Evolutionary conservation across 2,888 invertebrate genomes (phyloP), one percentile per base, ranked within the genome.

Genomic region (Lithophane ornitopus): DNA sequence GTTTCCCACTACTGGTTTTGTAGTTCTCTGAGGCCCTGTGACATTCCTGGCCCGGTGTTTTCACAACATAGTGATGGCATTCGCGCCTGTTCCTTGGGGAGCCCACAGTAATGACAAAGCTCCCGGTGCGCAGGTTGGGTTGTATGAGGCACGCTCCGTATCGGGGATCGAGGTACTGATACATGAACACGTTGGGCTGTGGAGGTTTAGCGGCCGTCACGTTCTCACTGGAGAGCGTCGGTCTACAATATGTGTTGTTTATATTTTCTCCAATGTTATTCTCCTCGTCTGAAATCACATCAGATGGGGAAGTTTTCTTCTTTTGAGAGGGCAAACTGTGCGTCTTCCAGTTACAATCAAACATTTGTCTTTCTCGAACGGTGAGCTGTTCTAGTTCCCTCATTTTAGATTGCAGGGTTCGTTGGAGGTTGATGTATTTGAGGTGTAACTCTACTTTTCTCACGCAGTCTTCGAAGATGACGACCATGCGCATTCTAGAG

Each of bases 391-490:
- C 99, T 71, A 99, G 93, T 93, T 99, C 99, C 65, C 97, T 97
- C 97, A 98, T 98, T 94, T 99, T 98, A 63, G 97, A 97, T 93
- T 99, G 98, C 41, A 99, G 95, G 54, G 98, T 97, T 87, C 98
- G 97, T 94, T 99, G 99, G 49, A 99, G 97, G 90, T 98, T 98
- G 85, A 99, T 98, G 91, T 98, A 99, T 80, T 99, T 98, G 97
- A 99, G 98, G 93, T 99, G 99, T 0, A 99, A 97, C 90, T 99
- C 99, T 58, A 99, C 96, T 97, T 99, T 99, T 80, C 98, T 97
- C 1, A 99, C 99, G 91, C 99, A 99, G 93, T 99, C 99, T 96
- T 99, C 99, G 92, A 99, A 99, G 56, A 99, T 97, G 22, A 99
- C 99, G 44, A 99, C 99, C 98, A 99, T 98, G 72, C 99, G 97